These are phyloP conservation scores for Gallirallus australis DNA, from an alignment of 2,797 vertebrate genomes.

Conservation along the genomic window DNA sequence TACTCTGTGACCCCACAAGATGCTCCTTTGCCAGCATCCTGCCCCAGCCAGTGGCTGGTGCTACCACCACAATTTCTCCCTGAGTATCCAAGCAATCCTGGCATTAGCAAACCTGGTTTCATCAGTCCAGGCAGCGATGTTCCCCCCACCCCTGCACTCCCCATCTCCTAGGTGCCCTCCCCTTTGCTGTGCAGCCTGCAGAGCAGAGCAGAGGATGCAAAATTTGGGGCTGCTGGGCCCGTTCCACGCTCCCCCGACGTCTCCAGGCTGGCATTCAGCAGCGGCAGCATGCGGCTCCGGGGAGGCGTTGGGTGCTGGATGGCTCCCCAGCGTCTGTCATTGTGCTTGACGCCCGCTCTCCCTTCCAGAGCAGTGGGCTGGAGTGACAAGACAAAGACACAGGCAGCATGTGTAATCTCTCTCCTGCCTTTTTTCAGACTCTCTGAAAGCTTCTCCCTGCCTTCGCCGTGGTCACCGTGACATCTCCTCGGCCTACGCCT, in stretches of 20 bases:
- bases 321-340: conserved; percentile 65
- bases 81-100: fast-evolving
- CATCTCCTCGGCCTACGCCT: background rate
- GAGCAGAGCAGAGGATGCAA: background rate
- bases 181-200: background rate
- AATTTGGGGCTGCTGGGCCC: background rate
- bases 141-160: background rate
- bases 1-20: background rate
- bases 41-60: background rate
- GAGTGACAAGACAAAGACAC: conserved; percentile 52
- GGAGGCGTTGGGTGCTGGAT: conserved; percentile 59
- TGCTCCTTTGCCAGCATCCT: background rate
- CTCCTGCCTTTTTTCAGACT: background rate
- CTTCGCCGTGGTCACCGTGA: background rate
- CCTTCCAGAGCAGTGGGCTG: conserved; percentile 62
- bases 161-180: background rate
- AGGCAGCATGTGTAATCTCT: conserved; percentile 38
- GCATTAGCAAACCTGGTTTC: no score
- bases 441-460: background rate
- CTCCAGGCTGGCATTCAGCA: conserved; percentile 8
- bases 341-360: conserved; percentile 43
- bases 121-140: fast-evolving
- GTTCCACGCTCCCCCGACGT: background rate
- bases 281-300: conserved; percentile 6
- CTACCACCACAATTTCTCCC: background rate